A percentile compares a stretch with the other conserved stretches of the same genome.
These are phyloP conservation scores for Philopedon plagiatum DNA, from an alignment of 2,888 invertebrate species.

Conservation along the genomic window DNA sequence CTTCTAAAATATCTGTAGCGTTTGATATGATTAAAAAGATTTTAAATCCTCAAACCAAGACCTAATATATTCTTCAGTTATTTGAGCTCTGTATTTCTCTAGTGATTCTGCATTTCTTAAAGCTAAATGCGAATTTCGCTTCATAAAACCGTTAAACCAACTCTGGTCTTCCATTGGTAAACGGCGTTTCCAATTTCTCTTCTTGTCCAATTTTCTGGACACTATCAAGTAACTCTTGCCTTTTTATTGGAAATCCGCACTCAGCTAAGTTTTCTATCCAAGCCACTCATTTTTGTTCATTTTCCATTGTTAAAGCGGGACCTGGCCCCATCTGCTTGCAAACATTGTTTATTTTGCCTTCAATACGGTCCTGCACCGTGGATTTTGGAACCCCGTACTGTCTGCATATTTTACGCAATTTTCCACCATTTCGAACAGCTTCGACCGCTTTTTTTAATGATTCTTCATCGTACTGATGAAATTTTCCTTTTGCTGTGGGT, in stretches of 20 bases:
- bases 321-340: too few species aligned
- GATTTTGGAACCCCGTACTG: slow-evolving; percentile 9
- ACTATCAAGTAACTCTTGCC: too few species aligned
- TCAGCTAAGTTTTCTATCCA: too few species aligned
- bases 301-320: too few species aligned
- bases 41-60: slow-evolving; percentile 53
- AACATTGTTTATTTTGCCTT: too few species aligned
- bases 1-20: slow-evolving; percentile 21
- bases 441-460: slow-evolving; percentile 1
- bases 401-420: not conserved
- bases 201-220: slow-evolving; percentile 19
- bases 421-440: slow-evolving; percentile 1
- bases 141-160: slow-evolving; percentile 5
- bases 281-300: too few species aligned
- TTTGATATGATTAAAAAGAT: slow-evolving; percentile 12
- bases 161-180: slow-evolving; percentile 9
- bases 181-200: slow-evolving; percentile 16
- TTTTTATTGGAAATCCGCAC: too few species aligned
- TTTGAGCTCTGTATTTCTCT: slow-evolving; percentile 43
- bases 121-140: not conserved
- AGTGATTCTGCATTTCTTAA: slow-evolving; percentile 20
- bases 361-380: too few species aligned
- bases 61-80: slow-evolving; percentile 51
- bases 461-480: not conserved
- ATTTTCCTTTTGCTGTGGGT: not conserved